phyloP scores from a whole-genome alignment of 2,113 vertebrate genomes.

The Pygoscelis adeliae region DNA sequence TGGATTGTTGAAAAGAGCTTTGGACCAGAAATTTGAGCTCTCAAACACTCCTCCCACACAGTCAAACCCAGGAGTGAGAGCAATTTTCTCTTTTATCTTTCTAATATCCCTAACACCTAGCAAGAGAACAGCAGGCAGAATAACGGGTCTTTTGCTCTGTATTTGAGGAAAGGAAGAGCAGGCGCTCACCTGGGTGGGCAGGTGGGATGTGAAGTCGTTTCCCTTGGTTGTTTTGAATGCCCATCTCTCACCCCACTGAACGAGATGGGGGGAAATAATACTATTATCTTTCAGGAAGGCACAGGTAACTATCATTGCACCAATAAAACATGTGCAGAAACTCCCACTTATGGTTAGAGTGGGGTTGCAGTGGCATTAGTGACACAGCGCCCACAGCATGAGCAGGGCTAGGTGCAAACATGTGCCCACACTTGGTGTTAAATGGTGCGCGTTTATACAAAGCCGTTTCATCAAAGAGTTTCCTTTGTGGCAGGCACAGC shows the following conservation, averaged over 20 bases:
- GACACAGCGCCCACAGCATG: not conserved
- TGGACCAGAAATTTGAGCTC: not conserved
- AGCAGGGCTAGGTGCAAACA: not conserved
- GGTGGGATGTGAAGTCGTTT: not conserved
- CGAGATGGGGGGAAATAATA: not conserved
- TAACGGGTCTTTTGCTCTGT: not conserved
- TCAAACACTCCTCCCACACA: not conserved
- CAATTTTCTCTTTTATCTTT: not conserved
- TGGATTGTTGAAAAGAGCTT: not conserved
- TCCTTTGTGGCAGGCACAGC: not conserved
- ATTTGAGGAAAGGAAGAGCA: not conserved
- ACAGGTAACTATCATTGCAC: not conserved
- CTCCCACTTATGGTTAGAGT: not conserved
- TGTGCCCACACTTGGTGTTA: not conserved
- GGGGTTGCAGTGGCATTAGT: not conserved
- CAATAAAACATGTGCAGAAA: not conserved
- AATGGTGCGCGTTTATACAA: not conserved
- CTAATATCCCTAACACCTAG: not conserved
- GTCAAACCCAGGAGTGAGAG: not conserved
- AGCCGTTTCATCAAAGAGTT: not conserved
- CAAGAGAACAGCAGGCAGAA: not conserved
- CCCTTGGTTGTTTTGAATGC: not conserved
- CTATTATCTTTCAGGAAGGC: not conserved
- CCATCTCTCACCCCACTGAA: not conserved
- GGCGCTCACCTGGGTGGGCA: not conserved